Evolutionary conservation across 2,888 invertebrate species (phyloP), one percentile per base, ranked within the genome.

Genomic region (Crepidodera aurea): DNA sequence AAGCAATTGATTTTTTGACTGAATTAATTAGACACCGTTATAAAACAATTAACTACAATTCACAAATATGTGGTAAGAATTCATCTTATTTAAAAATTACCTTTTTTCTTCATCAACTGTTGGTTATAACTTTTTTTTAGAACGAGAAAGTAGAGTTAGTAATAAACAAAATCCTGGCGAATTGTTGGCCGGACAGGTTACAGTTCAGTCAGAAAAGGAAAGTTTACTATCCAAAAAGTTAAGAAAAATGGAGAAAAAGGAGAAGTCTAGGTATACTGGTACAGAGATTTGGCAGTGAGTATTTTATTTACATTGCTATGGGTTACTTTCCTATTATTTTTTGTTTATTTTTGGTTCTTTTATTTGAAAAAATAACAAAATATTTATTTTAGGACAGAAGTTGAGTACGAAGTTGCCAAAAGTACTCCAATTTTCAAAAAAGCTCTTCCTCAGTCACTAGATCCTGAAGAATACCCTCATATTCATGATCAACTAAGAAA

Each of bases 191-290:
- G 90, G 89, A 67, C 91, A 94, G 79, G 93, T 96, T 1, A 90
- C 89, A 12, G 90, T 95, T 0, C 88, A 92, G 75, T 93, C 95
- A 0, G 91, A 90, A 70, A 87, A 90, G 71, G 96, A 97, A 78
- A 93, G 90, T 74, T 85, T 88, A 66, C 76, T 92, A 10, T 84
- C 85, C 6, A 94, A 94, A 77, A 86, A 89, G 65, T 87, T 90
- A 13, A 85, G 94, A 4, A 93, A 93, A 78, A 92, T 94, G 77
- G 94, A 93, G 77, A 94, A 94, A 79, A 92, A 90, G 0, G 86
- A 82, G 51, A 85, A 83, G 71, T 57, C 57, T 7, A 73, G 72
- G 48, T 67, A 65, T 56, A 59, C 69, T 7, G 15, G 64, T 2
- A 48, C 64, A 25, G 73, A 73, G 66, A 59, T 70, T 22, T 65